These are phyloP conservation scores for Catonia carolina DNA, from an alignment of 2,888 invertebrate species.

Conservation along the genomic window DNA sequence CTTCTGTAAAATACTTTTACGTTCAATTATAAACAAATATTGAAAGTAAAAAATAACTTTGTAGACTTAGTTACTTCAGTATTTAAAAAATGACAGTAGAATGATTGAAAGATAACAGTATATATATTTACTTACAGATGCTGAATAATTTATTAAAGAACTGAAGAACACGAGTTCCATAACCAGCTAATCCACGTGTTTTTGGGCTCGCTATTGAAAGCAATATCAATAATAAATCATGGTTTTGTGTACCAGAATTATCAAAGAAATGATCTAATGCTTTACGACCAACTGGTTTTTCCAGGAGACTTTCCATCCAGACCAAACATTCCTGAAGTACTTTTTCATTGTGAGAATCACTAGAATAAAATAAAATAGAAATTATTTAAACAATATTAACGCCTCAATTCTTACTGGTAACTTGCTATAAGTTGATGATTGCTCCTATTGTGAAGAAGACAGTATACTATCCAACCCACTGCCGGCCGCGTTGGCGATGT, in stretches of 20 bases:
- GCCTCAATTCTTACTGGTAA: too few species aligned
- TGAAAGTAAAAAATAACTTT: too few species aligned
- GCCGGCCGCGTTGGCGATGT: too few species aligned
- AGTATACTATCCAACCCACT: too few species aligned
- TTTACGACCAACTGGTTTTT: slow-evolving; percentile 70
- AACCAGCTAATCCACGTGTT: slow-evolving; percentile 52
- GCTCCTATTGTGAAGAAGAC: too few species aligned
- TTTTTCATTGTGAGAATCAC: slow-evolving; percentile 50
- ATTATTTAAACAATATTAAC: neutral
- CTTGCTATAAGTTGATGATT: too few species aligned
- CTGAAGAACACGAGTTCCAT: slow-evolving; percentile 69
- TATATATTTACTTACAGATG: slow-evolving; percentile 39
- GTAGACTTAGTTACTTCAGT: too few species aligned
- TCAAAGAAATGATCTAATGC: slow-evolving; percentile 79
- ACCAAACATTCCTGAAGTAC: slow-evolving; percentile 62
- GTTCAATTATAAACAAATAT: too few species aligned
- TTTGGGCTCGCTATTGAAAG: slow-evolving; percentile 72
- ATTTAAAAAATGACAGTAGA: too few species aligned
- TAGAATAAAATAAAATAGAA: slow-evolving; percentile 19
- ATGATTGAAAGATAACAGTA: too few species aligned
- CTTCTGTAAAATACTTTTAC: too few species aligned
- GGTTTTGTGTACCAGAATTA: slow-evolving; percentile 52
- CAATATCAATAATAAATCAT: slow-evolving; percentile 68
- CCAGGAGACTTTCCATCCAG: slow-evolving; percentile 80
- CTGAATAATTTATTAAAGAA: slow-evolving; percentile 69